Percentiles rank a stretch among this genome's conserved stretches.
phyloP scores from a whole-genome alignment of 2,113 vertebrate genomes.

The Chlamydotis undulata region DNA sequence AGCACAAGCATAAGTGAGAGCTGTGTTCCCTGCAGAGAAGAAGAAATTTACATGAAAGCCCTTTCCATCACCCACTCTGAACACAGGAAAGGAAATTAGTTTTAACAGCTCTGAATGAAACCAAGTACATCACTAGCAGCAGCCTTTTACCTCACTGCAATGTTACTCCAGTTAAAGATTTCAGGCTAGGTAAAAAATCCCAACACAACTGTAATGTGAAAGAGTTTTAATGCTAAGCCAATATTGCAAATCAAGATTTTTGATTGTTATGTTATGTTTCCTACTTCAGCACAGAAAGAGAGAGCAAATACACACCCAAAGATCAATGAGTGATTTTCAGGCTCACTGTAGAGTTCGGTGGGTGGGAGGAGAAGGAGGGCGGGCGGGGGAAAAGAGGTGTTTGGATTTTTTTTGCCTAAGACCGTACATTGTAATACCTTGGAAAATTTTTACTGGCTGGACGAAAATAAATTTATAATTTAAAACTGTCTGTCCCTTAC shows the following conservation, averaged over 20 bases:
- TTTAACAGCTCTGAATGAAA: not conserved
- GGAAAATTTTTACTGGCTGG: not conserved
- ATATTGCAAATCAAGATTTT: not conserved
- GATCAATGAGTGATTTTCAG: not conserved
- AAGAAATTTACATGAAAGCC: not conserved
- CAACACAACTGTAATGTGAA: not conserved
- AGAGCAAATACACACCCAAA: not conserved
- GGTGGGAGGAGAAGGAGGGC: not conserved
- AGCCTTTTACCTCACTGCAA: not conserved
- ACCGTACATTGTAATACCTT: not conserved
- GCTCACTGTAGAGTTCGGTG: not conserved
- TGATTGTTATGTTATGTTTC: not conserved
- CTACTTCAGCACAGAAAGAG: not conserved
- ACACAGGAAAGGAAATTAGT: not conserved
- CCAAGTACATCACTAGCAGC: not conserved
- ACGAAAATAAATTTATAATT: not conserved
- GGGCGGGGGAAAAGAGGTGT: too few species aligned
- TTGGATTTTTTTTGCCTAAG: not conserved
- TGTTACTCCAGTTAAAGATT: not conserved
- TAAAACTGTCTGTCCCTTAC: not conserved
- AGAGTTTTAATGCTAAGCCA: not conserved
- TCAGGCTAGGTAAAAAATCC: not conserved
- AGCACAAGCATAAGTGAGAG: conserved; percentile 95
- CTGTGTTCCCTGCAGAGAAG: conserved; percentile 89
- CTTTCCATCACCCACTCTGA: not conserved